Evolutionary conservation across 2,113 vertebrate genomes (phyloP).

Genomic region (Oenanthe melanoleuca): DNA sequence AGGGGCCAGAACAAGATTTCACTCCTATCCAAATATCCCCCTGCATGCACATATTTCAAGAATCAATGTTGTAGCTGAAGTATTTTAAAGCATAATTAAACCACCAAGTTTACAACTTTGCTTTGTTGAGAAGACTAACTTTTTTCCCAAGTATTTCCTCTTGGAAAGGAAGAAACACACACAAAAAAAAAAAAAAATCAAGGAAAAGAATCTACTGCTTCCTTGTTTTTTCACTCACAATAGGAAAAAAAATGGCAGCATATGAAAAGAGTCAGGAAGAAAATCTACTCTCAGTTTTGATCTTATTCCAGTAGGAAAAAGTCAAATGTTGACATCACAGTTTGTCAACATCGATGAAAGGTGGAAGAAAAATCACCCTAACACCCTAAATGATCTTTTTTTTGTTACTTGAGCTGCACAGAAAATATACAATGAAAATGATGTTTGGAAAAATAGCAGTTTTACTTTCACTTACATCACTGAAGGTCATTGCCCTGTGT

Average conservation of each 20-base stretch:
- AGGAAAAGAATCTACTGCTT: not conserved
- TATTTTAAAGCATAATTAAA: not conserved
- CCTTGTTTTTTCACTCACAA: not conserved
- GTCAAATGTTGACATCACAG: not conserved
- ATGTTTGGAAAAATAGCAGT: not conserved
- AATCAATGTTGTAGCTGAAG: not conserved
- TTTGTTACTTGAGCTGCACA: not conserved
- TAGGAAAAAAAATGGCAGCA: not conserved
- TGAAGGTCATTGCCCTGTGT: not conserved
- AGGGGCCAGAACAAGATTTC: not conserved
- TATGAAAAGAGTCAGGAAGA: not conserved
- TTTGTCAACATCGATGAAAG: not conserved
- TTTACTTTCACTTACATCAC: not conserved
- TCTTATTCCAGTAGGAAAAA: not conserved
- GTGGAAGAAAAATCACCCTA: not conserved
- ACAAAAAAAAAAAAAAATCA: not conserved
- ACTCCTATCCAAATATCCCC: not conserved
- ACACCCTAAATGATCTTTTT: not conserved
- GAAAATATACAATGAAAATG: not conserved
- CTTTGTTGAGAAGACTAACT: not conserved
- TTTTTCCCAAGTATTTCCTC: not conserved
- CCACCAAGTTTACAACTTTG: not conserved
- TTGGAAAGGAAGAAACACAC: not conserved
- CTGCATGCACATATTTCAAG: not conserved
- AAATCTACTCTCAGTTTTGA: not conserved